phyloP scores from a whole-genome alignment of 2,113 vertebrate species.

The Paramormyrops kingsleyae region DNA sequence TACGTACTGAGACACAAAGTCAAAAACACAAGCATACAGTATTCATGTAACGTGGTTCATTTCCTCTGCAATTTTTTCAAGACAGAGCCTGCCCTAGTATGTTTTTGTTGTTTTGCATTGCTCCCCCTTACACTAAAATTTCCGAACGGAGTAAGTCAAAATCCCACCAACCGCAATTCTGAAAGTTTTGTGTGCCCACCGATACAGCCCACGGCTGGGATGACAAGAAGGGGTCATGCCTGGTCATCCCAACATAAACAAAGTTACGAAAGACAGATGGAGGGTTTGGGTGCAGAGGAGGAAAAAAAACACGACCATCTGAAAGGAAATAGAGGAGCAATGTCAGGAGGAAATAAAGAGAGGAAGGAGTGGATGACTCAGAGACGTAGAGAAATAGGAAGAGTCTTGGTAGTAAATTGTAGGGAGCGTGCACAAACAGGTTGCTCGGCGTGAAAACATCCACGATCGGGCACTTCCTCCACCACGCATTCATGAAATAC shows the following conservation, averaged over 20 bases:
- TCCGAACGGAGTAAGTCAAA: neutral
- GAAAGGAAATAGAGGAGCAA: neutral
- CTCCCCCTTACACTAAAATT: neutral
- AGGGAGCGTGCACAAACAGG: neutral
- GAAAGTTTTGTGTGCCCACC: neutral
- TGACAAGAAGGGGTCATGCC: neutral
- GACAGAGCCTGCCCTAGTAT: neutral
- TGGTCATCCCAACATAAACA: neutral
- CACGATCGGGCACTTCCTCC: neutral
- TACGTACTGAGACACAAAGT: neutral
- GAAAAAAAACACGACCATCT: neutral
- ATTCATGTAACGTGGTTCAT: neutral
- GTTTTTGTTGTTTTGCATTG: neutral
- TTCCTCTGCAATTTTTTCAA: neutral
- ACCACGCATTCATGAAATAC: neutral
- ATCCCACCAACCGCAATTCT: neutral
- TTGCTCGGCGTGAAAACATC: neutral
- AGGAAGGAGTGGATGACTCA: neutral
- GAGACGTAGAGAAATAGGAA: neutral
- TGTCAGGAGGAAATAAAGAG: conserved; percentile 1
- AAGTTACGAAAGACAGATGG: neutral
- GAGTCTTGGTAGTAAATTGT: neutral
- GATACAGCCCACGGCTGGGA: neutral
- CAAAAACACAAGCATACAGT: conserved; percentile 13
- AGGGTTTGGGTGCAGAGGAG: neutral